Evolutionary conservation across 1,140 invertebrate species (phyloP), one percentile per base, ranked within the genome.

Genomic region (Maconellicoccus hirsutus): DNA sequence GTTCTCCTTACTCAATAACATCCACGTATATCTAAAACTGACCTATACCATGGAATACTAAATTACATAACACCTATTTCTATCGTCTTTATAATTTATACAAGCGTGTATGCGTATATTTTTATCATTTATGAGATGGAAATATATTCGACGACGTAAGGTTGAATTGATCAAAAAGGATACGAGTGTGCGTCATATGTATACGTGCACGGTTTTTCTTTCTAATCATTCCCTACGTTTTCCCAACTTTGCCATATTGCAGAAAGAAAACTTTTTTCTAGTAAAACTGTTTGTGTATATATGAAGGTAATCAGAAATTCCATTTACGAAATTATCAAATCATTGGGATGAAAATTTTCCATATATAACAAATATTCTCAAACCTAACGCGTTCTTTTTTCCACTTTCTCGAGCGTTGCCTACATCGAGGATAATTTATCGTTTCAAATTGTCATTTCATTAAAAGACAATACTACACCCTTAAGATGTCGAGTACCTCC

Each of bases 281-380:
- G 29, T 12, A 33, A 12, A 3, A 33, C 6, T 52, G 6, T 52
- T 6, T 52, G 10, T 52, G 3, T 52, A 14, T 52, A 52, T 52
- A 52, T 16, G 42, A 52, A 52, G 42, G 42, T 52, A 52, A 52
- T 52, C 42, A 52, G n/a, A 52, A 52, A 52, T 52, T 52, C 42
- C 42, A 52, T 52, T 52, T 52, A 52, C 42, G n/a, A 52, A 52
- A 52, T 52, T 52, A 52, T 52, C 42, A 16, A 52, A 52, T 52
- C 42, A 52, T 52, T 52, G 42, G n/a, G n/a, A 52, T 52, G 42
- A 52, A 52, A 52, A 52, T 16, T 52, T 52, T 12, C 42, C 42
- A 52, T 52, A 52, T 52, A 16, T 52, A 16, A 6, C 42, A 52
- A 52, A 52, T 52, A 52, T 52, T 52, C n/a, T 52, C 42, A 16